phyloP scores from a whole-genome alignment of 2,888 invertebrate genomes.

The Helicoverpa assulta region DNA sequence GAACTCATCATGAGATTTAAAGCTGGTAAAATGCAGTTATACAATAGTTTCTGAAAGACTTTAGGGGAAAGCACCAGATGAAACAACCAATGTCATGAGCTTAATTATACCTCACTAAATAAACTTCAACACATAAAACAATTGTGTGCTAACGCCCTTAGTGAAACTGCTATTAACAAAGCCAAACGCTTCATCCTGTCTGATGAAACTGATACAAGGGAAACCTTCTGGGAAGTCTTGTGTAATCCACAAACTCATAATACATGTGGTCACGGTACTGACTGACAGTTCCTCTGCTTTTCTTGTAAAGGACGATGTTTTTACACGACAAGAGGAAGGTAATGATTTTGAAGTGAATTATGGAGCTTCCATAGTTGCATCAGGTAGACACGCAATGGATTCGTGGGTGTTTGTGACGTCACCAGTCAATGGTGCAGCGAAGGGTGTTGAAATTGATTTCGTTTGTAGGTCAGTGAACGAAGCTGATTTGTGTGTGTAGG shows the following conservation, averaged over 20 bases:
- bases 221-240: constrained; percentile 52
- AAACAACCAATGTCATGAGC: no score
- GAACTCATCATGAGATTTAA: no score
- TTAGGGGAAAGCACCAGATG: no score
- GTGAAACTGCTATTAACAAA: constrained; percentile 57
- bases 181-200: constrained; percentile 54
- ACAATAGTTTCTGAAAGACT: no score
- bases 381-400: constrained; percentile 26
- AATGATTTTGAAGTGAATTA: constrained; percentile 41
- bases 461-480: constrained; percentile 35
- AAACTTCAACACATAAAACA: neutral
- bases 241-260: constrained; percentile 48
- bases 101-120: no score
- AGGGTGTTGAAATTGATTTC: constrained; percentile 22
- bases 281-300: constrained; percentile 50
- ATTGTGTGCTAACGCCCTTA: constrained; percentile 26
- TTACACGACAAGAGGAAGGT: constrained; percentile 42
- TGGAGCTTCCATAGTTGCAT: constrained; percentile 22
- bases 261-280: constrained; percentile 43
- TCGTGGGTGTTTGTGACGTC: constrained; percentile 9
- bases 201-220: constrained; percentile 59
- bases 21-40: no score
- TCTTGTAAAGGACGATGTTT: constrained; percentile 38
- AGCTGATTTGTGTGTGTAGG: neutral
- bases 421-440: constrained; percentile 17